A percentile compares a stretch with the other conserved stretches of the same genome.
Evolutionary conservation across 2,888 invertebrate species (phyloP).

Genomic region (Phragmatobia fuliginosa): DNA sequence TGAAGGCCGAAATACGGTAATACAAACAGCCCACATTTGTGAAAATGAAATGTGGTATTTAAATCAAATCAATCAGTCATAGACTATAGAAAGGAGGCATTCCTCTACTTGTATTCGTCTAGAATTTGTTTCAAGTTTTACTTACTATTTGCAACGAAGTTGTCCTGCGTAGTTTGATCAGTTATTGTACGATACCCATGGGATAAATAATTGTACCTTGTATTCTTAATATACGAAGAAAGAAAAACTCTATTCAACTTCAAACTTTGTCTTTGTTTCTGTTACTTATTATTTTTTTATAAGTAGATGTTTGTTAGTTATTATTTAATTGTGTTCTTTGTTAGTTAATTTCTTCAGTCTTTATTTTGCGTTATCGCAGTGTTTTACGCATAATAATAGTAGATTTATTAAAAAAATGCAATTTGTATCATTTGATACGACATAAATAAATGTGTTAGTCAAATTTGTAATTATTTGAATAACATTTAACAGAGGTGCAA

Average conservation of each 20-base stretch:
- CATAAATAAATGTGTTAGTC: not conserved
- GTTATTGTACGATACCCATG: too few species aligned
- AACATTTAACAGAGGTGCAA: slow-evolving; percentile 29
- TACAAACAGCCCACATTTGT: not conserved
- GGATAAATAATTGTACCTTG: too few species aligned
- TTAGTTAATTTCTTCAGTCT: not conserved
- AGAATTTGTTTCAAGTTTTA: too few species aligned
- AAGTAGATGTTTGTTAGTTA: not conserved
- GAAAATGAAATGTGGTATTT: not conserved
- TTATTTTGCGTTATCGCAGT: too few species aligned
- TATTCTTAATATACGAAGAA: not conserved
- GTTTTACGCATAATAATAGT: too few species aligned
- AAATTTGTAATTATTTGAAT: slow-evolving; percentile 25
- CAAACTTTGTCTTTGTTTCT: not conserved
- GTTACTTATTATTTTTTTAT: too few species aligned
- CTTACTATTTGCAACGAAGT: too few species aligned
- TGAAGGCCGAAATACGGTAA: not conserved
- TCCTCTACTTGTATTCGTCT: too few species aligned
- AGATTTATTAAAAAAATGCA: too few species aligned
- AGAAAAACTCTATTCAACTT: not conserved
- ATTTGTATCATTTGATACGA: not conserved
- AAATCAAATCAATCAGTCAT: too few species aligned
- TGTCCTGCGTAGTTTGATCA: too few species aligned
- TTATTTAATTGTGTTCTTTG: not conserved
- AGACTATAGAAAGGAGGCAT: too few species aligned